Percentiles rank a stretch among this genome's conserved stretches.
Conservation (phyloP, 2,113 vertebrate species). For the Tetrax tetrax region DNA sequence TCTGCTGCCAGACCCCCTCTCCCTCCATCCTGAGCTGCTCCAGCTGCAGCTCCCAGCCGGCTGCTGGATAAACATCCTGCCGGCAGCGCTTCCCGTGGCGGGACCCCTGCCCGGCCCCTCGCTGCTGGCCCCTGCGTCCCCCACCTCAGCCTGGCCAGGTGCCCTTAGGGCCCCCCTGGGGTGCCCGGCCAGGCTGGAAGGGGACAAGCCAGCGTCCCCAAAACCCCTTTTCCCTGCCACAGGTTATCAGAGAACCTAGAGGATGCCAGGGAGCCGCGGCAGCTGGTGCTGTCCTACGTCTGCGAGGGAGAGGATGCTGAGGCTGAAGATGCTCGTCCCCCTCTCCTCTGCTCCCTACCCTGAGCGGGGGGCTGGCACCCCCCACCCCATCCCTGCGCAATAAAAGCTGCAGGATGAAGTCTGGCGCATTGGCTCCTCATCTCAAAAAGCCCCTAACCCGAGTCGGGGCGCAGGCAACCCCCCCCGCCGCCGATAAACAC, state of each 20-base stretch:
- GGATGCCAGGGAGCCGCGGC: background rate
- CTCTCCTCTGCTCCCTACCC: constrained; percentile 64
- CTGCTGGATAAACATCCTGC: constrained; percentile 74
- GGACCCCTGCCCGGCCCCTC: constrained; percentile 38
- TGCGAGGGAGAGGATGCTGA: constrained; percentile 83
- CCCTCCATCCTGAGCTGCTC: constrained; percentile 25
- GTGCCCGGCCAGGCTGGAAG: too few species aligned
- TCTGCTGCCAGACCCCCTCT: background rate
- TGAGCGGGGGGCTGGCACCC: accelerated
- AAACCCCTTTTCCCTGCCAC: background rate
- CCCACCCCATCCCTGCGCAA: background rate
- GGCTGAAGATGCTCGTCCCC: constrained; percentile 46
- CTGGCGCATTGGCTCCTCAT: accelerated
- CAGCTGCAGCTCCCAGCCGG: constrained; percentile 51
- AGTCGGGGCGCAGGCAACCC: background rate
- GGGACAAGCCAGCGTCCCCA: background rate
- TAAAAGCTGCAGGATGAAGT: background rate
- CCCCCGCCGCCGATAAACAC: background rate
- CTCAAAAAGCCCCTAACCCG: background rate
- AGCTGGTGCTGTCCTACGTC: constrained; percentile 76
- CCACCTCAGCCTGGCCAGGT: background rate
- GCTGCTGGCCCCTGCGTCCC: background rate
- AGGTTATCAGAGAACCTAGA: constrained; percentile 78
- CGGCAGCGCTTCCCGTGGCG: constrained; percentile 37
- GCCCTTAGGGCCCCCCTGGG: background rate